Percentiles rank a stretch among this genome's conserved stretches.
Conservation (phyloP, 2,888 invertebrate genomes). For the Octonoba sinensis region DNA sequence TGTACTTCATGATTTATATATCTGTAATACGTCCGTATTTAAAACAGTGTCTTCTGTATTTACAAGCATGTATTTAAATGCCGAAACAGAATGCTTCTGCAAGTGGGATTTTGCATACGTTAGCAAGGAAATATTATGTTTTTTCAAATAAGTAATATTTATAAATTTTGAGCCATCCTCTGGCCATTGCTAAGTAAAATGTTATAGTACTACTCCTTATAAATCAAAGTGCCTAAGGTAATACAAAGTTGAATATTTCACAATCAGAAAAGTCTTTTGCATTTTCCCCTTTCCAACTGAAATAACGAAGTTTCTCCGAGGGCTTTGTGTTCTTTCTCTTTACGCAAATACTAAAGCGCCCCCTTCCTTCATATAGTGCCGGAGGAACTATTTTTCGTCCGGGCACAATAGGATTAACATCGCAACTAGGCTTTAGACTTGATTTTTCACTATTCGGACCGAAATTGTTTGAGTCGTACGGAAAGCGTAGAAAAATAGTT, state of each 20-base stretch:
- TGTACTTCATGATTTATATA: too few relatives aligned
- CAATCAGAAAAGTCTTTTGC: conserved; percentile 55
- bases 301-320: conserved; percentile 45
- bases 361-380: conserved; percentile 39
- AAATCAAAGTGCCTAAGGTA: conserved; percentile 27
- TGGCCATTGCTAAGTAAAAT: too few relatives aligned
- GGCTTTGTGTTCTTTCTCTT: conserved; percentile 13
- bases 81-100: too few relatives aligned
- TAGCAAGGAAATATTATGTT: too few relatives aligned
- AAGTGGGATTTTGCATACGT: too few relatives aligned
- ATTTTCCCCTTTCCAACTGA: conserved; percentile 40
- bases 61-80: too few relatives aligned
- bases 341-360: conserved; percentile 37
- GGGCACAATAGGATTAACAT: conserved; percentile 56
- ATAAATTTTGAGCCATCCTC: too few relatives aligned
- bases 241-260: conserved; percentile 58
- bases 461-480: conserved; percentile 28
- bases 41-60: too few relatives aligned
- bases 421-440: conserved; percentile 29
- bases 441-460: conserved; percentile 44
- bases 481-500: background rate
- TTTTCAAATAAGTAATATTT: too few relatives aligned
- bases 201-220: too few relatives aligned
- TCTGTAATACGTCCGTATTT: too few relatives aligned
- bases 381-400: conserved; percentile 35